These are phyloP conservation scores for Pangasius macronema DNA, from an alignment of 2,797 vertebrate genomes.

Conservation along the genomic window DNA sequence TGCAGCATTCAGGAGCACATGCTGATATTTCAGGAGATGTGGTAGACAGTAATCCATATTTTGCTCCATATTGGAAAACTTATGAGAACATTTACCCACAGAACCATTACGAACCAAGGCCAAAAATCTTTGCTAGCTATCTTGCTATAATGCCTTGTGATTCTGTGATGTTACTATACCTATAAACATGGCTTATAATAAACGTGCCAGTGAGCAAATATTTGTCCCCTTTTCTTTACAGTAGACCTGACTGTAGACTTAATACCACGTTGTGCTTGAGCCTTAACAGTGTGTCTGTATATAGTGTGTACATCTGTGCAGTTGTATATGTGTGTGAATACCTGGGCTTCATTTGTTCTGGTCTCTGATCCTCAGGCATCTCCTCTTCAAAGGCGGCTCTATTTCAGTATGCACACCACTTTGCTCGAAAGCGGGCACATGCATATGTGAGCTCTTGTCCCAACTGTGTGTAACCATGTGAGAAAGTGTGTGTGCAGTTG, in stretches of 20 bases:
- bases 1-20: background rate
- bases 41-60: background rate
- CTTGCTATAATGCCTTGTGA: background rate
- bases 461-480: conserved; percentile 70
- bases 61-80: background rate
- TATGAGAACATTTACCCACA: background rate
- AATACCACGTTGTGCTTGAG: background rate
- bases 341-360: conserved; percentile 88
- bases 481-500: conserved; percentile 58
- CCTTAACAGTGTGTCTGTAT: background rate
- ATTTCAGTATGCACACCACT: conserved; percentile 78
- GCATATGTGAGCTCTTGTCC: conserved; percentile 68
- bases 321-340: conserved; percentile 45
- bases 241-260: background rate
- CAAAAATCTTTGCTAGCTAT: background rate
- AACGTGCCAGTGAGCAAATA: background rate
- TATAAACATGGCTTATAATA: background rate
- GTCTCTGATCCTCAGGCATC: conserved; percentile 97
- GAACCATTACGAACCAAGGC: background rate
- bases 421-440: conserved; percentile 79
- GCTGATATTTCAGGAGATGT: background rate
- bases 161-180: background rate
- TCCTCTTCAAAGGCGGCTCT: conserved; percentile 94
- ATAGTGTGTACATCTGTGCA: background rate
- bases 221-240: background rate